Conservation (phyloP, 2,797 vertebrate species). For the Emydoidea blandingii region DNA sequence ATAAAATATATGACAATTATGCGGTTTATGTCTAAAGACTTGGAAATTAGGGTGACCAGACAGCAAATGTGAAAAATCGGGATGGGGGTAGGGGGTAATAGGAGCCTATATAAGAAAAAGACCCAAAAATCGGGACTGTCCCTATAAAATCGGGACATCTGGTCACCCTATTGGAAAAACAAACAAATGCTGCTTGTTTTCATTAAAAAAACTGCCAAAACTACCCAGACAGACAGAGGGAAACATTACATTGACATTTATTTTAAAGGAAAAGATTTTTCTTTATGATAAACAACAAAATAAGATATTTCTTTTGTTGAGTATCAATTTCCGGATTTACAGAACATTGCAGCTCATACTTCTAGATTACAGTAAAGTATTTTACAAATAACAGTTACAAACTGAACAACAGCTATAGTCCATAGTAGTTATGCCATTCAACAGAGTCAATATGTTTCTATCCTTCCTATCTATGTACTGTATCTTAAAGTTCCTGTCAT, state of each 20-base stretch:
- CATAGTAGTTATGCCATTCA: background rate
- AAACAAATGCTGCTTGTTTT: background rate
- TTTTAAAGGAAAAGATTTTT: background rate
- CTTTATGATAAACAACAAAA: background rate
- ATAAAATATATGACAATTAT: background rate
- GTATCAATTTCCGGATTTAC: background rate
- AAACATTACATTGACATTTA: rapidly evolving
- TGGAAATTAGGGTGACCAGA: background rate
- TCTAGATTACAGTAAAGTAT: background rate
- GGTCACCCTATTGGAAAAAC: background rate
- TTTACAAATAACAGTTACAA: background rate
- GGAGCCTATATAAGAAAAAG: too few species aligned
- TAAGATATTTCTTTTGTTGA: background rate
- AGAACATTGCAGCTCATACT: rapidly evolving
- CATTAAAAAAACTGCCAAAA: rapidly evolving
- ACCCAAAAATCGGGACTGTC: too few species aligned
- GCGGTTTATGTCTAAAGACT: background rate
- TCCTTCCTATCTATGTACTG: background rate
- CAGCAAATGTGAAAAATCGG: too few species aligned
- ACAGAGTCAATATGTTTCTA: rapidly evolving
- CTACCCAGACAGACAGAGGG: rapidly evolving
- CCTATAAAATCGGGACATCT: too few species aligned
- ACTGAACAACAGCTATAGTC: background rate
- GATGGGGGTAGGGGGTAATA: too few species aligned
- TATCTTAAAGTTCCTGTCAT: background rate